Evolutionary conservation across 1,140 invertebrate species (phyloP), one percentile per base, ranked within the genome.

Genomic region (Bradynema listronoti): DNA sequence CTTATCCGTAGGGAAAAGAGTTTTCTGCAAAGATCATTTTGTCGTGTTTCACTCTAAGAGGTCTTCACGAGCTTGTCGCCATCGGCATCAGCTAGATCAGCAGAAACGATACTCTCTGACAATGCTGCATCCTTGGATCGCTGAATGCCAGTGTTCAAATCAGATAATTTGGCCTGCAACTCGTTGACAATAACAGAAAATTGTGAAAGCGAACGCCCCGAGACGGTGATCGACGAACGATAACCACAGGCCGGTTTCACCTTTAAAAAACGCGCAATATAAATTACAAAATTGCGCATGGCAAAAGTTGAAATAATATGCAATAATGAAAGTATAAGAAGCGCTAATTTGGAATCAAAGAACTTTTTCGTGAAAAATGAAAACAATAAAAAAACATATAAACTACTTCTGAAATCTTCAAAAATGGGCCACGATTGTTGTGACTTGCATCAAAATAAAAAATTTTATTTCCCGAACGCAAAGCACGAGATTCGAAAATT

Each of bases 341-440:
- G 36, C 36, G 36, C 11, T 39, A 39, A 11, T 39, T 39, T 39
- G 11, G 19, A 39, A 39, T 39, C 11, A 11, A 39, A 11, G 11
- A 39, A 11, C 36, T 19, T 11, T 39, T 19, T 39, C 19, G 6
- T 11, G 49, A 43, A 42, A 22, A 16, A 61, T 14, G 3, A 7
- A 16, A 56, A 25, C 16, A 16, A 2, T 1, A 24, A 51, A 51
- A 22, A 32, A 29, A 19, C 49, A 27, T 32, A 51, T 16, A 55
- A 14, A 36, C 22, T 65, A 62, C 65, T 60, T 67, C 65, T 3
- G 66, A 65, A 30, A 67, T 67, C 16, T 62, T 71, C 43, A 67
- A 27, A 58, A 52, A 67, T 41, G 69, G 66, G 1, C 65, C 65
- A 11, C 70, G 54, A 49, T 65, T 29, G 34, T 71, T 67, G 36